These are phyloP conservation scores for Numenius phaeopus DNA, from an alignment of 2,797 vertebrate species.

Conservation along the genomic window DNA sequence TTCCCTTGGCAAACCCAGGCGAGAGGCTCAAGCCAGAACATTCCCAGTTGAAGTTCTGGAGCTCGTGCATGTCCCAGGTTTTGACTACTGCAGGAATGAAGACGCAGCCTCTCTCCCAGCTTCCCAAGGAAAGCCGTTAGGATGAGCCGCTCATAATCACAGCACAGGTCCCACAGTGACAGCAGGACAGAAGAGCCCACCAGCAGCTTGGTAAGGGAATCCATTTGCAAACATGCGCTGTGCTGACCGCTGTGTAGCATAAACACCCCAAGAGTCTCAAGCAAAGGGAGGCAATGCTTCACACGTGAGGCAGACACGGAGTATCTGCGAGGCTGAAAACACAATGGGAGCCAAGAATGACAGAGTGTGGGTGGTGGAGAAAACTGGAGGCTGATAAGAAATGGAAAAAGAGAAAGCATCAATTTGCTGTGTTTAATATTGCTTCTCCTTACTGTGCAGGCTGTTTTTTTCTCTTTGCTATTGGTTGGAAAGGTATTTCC, in stretches of 20 bases:
- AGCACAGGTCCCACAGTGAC: background rate
- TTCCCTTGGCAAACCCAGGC: background rate
- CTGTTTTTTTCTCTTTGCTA: background rate
- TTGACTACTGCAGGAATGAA: background rate
- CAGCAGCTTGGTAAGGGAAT: background rate
- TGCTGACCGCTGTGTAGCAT: background rate
- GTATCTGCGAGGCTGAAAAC: slow-evolving; percentile 32
- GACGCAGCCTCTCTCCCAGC: background rate
- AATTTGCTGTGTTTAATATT: background rate
- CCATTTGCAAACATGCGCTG: background rate
- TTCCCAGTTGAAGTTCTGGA: background rate
- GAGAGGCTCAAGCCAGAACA: background rate
- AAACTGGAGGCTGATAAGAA: slow-evolving; percentile 19
- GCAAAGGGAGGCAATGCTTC: background rate
- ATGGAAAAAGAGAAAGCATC: background rate
- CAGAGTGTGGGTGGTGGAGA: background rate
- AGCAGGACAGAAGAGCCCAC: background rate
- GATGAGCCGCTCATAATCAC: background rate
- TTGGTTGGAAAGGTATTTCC: background rate
- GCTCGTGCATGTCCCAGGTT: background rate
- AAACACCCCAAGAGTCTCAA: background rate
- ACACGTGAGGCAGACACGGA: background rate
- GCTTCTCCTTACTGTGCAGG: background rate
- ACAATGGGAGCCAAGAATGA: background rate
- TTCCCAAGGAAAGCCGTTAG: background rate